A percentile compares a stretch with the other conserved stretches of the same genome.
These are phyloP conservation scores for Phacellophora camtschatica DNA, from an alignment of 30 jellyfish, hydroid and myxozoan species.

Conservation along the genomic window DNA sequence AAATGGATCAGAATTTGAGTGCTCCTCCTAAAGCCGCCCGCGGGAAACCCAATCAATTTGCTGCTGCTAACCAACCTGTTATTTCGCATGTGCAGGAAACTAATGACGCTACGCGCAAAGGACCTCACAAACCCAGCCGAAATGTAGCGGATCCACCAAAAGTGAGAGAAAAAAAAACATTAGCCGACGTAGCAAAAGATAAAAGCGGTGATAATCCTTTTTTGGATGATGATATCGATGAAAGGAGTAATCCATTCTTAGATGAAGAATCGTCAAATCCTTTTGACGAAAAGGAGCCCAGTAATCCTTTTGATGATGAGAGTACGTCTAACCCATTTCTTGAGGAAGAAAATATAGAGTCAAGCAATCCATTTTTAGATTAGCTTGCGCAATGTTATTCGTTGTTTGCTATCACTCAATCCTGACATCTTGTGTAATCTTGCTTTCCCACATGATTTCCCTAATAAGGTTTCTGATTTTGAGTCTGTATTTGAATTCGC, in stretches of 20 bases:
- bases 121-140: neutral
- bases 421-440: no score
- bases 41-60: neutral
- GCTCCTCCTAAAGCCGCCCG: slow-evolving; percentile 14
- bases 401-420: neutral
- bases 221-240: slow-evolving; percentile 30
- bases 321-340: slow-evolving; percentile 56
- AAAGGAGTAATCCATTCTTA: slow-evolving; percentile 59
- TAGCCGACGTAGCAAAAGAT: slow-evolving; percentile 19
- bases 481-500: no score
- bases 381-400: neutral
- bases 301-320: neutral
- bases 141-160: neutral
- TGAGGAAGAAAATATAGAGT: slow-evolving; percentile 32
- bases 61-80: neutral
- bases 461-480: neutral
- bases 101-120: slow-evolving; percentile 4
- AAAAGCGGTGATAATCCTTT: slow-evolving; percentile 42
- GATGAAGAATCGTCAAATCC: slow-evolving; percentile 59
- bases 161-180: neutral
- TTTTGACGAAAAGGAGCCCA: neutral
- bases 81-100: neutral
- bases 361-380: slow-evolving; percentile 59
- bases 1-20: neutral
- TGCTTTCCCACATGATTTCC: neutral